Conservation (phyloP, 2,797 vertebrate genomes). For the Mastacembelus armatus region DNA sequence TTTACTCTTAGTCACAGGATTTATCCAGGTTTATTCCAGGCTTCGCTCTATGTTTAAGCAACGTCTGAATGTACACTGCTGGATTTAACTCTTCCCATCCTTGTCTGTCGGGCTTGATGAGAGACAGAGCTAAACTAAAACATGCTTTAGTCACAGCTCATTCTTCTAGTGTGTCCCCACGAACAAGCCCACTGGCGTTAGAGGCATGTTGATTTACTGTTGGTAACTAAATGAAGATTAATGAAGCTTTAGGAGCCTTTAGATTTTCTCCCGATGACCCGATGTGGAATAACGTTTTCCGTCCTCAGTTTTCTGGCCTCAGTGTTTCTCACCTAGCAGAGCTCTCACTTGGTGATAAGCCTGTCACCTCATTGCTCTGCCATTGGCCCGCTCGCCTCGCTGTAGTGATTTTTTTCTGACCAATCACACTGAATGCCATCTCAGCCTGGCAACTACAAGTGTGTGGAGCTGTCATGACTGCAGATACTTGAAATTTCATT, state of each 20-base stretch:
- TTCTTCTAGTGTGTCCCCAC: no score
- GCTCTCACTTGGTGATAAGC: conserved; percentile 15
- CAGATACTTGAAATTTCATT: conserved; percentile 2
- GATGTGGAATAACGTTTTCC: accelerated
- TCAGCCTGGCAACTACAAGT: neutral
- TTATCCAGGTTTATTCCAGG: no score
- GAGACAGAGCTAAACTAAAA: no score
- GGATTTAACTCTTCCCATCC: no score
- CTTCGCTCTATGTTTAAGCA: no score
- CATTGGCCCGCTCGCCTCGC: conserved; percentile 8
- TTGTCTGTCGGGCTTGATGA: no score
- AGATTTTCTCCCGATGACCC: neutral
- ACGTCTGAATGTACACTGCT: no score
- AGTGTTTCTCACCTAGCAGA: neutral
- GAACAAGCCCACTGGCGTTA: no score
- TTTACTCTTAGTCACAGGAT: no score
- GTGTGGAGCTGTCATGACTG: neutral
- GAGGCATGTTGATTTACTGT: no score
- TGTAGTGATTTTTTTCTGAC: conserved; percentile 1
- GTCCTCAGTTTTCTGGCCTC: neutral
- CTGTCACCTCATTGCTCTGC: neutral
- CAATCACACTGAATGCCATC: conserved; percentile 14
- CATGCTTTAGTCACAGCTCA: no score
- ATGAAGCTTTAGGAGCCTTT: neutral
- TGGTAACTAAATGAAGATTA: neutral